A percentile compares a stretch with the other conserved stretches of the same genome.
Evolutionary conservation across 1,140 invertebrate genomes (phyloP).

Genomic region (Bombus haemorrhoidalis): DNA sequence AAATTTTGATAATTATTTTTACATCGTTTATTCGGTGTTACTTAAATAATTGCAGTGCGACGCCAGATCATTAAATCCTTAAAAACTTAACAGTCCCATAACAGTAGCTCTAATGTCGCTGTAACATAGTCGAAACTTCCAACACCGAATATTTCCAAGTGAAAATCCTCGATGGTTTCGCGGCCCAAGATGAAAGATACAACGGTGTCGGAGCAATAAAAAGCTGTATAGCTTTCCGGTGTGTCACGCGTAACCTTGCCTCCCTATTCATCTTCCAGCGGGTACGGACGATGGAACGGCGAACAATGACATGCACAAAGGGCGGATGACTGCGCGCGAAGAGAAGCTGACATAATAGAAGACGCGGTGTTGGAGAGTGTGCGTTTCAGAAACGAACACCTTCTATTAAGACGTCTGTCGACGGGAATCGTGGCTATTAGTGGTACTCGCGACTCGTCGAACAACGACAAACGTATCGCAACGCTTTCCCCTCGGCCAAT

Average conservation of each 20-base stretch:
- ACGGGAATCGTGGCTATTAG: conserved; percentile 25
- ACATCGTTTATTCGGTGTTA: neutral
- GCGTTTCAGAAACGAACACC: conserved; percentile 57
- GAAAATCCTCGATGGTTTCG: neutral
- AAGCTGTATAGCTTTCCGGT: conserved; percentile 14
- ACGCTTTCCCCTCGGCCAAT: conserved; percentile 6
- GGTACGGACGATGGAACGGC: conserved; percentile 16
- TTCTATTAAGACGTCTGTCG: conserved; percentile 59
- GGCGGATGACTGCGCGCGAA: conserved; percentile 42
- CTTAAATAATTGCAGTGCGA: neutral
- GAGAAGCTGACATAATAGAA: conserved; percentile 61
- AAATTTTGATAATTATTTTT: neutral
- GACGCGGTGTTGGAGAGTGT: conserved; percentile 15
- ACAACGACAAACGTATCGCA: neutral
- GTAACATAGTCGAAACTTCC: neutral
- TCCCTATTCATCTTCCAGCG: conserved; percentile 17
- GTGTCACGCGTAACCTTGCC: conserved; percentile 32
- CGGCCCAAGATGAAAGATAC: neutral
- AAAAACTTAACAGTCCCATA: neutral
- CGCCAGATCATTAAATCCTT: neutral
- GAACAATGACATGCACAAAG: conserved; percentile 60
- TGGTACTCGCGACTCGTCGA: conserved; percentile 5
- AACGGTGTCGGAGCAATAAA: neutral
- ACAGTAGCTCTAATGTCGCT: neutral
- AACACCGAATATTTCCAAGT: neutral